Conservation (phyloP, 2,113 vertebrate species). For the Parus major region DNA sequence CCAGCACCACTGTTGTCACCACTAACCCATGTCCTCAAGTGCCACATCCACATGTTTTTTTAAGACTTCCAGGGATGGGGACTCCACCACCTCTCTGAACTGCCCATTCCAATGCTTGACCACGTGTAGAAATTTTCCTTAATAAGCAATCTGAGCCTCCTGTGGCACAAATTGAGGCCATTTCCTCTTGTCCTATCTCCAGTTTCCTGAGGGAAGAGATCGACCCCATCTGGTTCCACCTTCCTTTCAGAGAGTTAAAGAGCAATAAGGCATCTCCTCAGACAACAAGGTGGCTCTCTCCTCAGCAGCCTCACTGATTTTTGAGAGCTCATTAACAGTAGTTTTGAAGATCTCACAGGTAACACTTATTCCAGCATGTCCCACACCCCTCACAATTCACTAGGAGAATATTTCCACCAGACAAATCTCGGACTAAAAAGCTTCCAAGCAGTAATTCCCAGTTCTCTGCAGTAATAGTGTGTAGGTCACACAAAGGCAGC, state of each 20-base stretch:
- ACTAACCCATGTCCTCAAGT: too few relatives aligned
- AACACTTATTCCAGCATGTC: accelerated
- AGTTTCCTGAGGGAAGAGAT: not conserved
- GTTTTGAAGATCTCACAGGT: not conserved
- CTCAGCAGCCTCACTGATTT: not conserved
- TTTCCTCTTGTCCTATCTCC: accelerated
- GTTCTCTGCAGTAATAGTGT: not conserved
- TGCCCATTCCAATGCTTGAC: not conserved
- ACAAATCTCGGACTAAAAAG: not conserved
- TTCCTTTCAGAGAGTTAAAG: not conserved
- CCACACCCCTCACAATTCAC: not conserved
- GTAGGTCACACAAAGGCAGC: not conserved
- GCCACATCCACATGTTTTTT: not conserved
- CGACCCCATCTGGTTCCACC: accelerated
- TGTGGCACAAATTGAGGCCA: not conserved
- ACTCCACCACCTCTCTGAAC: not conserved
- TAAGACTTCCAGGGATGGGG: not conserved
- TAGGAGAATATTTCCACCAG: not conserved
- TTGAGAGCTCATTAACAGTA: not conserved
- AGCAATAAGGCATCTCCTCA: not conserved
- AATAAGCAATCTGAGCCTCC: not conserved
- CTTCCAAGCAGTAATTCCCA: not conserved
- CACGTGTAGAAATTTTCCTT: not conserved
- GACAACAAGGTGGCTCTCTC: not conserved
- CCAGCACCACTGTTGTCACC: not conserved